Base-by-base conservation (phyloP, 2,113 vertebrate genomes). In the Desmodus rotundus region DNA sequence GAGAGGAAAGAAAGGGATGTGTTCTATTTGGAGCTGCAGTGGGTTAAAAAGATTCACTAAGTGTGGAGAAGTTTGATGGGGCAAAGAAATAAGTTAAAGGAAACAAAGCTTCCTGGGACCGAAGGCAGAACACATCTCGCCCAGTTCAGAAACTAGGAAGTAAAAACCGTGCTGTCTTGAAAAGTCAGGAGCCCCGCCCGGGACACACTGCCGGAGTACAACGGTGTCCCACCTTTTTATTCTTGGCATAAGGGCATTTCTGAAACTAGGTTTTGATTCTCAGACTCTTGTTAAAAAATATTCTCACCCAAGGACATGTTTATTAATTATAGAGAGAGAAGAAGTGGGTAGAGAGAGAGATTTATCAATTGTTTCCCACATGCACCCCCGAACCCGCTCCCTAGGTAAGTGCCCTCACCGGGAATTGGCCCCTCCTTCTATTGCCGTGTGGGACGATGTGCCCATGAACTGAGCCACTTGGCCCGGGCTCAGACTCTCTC, bases 191-290 rank as follows among this genome's bases (percentile, higher is more conserved):
- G 8, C 26, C 78, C 87, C 86, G 38, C 5, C 19, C 1, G 1
- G 65, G 19, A 0, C 31, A 47, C 0, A 0, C 38, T 22, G 17
- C 76, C 26, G 14, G 2, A 70, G 77, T 3, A 45, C 47, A 45
- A 7, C 0, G 17, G 13, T 15, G 11, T 43, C n/a, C 4, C 20
- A 80, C 13, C n/a, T 67, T n/a, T 58, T 38, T 6, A 33, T 4
- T 56, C 50, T 38, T 36, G 15, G 26, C 2, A 16, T 2, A 14
- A 2, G 7, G 68, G 3, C 5, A 50, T 82, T 76, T 84, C 43
- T 43, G n/a, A 89, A 92, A 84, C 33, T 26, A 28, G 54, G 26
- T 65, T 94, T 94, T 41, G 24, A 78, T 67, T 78, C n/a, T 88
- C 10, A 36, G 12, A 54, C 4, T 58, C n/a, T 80, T 20, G 74